These are phyloP conservation scores for Poecilia velifera DNA, from an alignment of 2,797 vertebrate genomes.

Conservation along the genomic window DNA sequence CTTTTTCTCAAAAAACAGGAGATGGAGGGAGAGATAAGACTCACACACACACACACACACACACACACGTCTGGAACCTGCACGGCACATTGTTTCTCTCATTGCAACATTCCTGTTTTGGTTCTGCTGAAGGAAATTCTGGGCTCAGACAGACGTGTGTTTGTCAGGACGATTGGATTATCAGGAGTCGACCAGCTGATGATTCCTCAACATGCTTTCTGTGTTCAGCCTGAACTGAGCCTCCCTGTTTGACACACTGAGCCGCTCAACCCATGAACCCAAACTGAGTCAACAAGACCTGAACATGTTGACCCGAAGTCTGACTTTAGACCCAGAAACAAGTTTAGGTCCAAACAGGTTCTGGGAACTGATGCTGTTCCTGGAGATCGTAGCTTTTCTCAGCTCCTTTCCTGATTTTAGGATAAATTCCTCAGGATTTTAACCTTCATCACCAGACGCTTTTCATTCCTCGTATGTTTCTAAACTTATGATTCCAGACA, in stretches of 20 bases:
- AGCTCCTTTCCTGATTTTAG: not conserved
- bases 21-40: slow-evolving; percentile 22
- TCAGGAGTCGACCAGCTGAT: slow-evolving; percentile 26
- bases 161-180: slow-evolving; percentile 30
- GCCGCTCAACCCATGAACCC: not conserved
- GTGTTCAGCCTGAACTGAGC: slow-evolving; percentile 21
- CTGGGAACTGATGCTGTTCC: not conserved
- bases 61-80: slow-evolving; percentile 2
- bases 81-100: not conserved
- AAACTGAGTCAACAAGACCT: slow-evolving; percentile 9
- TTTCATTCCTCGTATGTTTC: not conserved
- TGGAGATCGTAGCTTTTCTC: not conserved
- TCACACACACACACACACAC: slow-evolving; percentile 3
- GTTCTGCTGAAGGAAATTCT: not conserved
- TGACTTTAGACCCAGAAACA: not conserved
- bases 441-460: not conserved
- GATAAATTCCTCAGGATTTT: not conserved
- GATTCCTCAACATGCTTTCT: slow-evolving; percentile 21
- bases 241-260: slow-evolving; percentile 6
- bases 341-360: not conserved
- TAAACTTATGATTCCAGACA: not conserved
- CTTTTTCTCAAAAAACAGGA: slow-evolving; percentile 27
- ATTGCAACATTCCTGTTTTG: slow-evolving; percentile 19
- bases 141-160: slow-evolving; percentile 3
- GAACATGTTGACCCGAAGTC: not conserved